phyloP scores from a whole-genome alignment of 2,797 vertebrate genomes.

The Myoxocephalus aenaeus region DNA sequence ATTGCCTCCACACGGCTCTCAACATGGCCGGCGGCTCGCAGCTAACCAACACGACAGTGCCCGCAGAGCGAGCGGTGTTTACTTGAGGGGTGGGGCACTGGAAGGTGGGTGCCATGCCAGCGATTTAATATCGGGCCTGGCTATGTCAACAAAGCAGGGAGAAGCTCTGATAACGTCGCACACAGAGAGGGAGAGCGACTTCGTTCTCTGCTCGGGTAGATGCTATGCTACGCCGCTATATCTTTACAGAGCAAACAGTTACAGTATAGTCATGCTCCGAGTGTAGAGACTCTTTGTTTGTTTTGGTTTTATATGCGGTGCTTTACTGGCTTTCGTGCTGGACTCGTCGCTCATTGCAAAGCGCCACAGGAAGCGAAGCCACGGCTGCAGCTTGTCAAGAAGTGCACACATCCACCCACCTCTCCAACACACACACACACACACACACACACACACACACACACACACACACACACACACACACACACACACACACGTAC shows the following conservation, averaged over 20 bases:
- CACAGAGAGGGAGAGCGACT: background rate
- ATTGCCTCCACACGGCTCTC: background rate
- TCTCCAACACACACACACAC: background rate
- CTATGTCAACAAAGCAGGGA: background rate
- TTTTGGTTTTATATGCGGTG: background rate
- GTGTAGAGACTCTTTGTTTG: background rate
- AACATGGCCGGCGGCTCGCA: background rate
- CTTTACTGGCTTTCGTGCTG: background rate
- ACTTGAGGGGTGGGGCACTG: background rate
- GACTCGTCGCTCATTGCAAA: constrained; percentile 20
- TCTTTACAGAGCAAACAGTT: background rate
- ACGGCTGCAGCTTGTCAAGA: constrained; percentile 19
- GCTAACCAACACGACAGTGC: background rate
- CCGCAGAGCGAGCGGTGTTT: background rate
- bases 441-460: constrained; percentile 15
- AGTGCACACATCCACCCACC: constrained; percentile 9
- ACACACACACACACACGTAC: constrained; percentile 19
- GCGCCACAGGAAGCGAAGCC: constrained; percentile 21
- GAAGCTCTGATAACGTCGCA: background rate
- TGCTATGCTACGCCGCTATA: background rate
- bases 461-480: constrained; percentile 9
- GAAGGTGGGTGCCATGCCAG: background rate
- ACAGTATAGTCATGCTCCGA: background rate
- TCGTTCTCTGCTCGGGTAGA: background rate
- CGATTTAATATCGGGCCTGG: background rate